Percentiles rank a stretch among this genome's conserved stretches.
These are phyloP conservation scores for Danio jaintianensis DNA, from an alignment of 2,797 vertebrate species.

Conservation along the genomic window DNA sequence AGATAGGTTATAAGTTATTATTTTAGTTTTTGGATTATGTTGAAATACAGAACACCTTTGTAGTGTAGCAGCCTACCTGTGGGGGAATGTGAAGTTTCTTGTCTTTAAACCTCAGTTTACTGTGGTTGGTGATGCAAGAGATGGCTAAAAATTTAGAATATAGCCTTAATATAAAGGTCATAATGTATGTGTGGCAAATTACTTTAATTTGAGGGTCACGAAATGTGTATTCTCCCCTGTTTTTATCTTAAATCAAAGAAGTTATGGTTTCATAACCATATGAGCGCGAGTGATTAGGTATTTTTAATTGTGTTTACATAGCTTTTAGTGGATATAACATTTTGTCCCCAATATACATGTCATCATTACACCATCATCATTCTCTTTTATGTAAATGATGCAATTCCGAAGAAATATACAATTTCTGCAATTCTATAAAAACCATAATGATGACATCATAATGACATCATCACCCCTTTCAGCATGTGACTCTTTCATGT, in stretches of 20 bases:
- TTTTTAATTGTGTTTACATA: no score
- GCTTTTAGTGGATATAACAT: not conserved
- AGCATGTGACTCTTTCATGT: not conserved
- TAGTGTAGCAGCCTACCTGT: not conserved
- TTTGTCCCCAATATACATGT: not conserved
- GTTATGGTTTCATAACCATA: no score
- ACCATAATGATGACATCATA: conserved; percentile 14
- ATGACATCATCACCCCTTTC: conserved; percentile 8
- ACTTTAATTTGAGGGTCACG: no score
- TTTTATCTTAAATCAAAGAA: no score
- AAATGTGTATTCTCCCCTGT: accelerated
- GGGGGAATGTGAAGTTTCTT: not conserved
- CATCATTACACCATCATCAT: not conserved
- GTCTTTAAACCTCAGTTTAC: no score
- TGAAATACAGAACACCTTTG: not conserved
- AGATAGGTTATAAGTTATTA: not conserved
- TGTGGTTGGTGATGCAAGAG: not conserved
- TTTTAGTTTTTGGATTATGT: not conserved
- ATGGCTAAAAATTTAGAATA: not conserved
- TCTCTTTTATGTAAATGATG: not conserved
- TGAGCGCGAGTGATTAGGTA: no score
- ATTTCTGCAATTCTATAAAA: not conserved
- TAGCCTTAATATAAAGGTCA: not conserved
- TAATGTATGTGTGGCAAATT: not conserved
- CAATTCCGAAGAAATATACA: not conserved